A percentile compares a stretch with the other conserved stretches of the same genome.
Conservation (phyloP, 2,888 invertebrate genomes). For the Myopa tessellatipennis region DNA sequence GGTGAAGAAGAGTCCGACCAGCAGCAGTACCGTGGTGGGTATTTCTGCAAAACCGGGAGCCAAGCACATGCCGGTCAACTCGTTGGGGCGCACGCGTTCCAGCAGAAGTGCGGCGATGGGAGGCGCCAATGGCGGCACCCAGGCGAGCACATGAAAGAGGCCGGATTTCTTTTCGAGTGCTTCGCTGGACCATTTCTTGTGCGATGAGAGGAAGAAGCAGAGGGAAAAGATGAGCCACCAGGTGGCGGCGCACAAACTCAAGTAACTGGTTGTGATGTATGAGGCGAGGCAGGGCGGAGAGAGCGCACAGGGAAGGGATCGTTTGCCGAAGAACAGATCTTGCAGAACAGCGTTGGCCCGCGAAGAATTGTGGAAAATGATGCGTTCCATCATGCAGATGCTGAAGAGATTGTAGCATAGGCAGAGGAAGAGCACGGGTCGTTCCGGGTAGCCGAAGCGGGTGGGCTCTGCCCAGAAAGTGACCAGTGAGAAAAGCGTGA, state of each 20-base stretch:
- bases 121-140: conserved; percentile 88
- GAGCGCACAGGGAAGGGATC: conserved; percentile 66
- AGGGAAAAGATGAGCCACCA: conserved; percentile 92
- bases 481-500: conserved; percentile 84
- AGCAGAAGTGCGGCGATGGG: conserved; percentile 85
- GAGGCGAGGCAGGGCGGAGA: conserved; percentile 77
- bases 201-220: conserved; percentile 90
- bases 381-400: conserved; percentile 78
- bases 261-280: conserved; percentile 81
- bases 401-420: conserved; percentile 87
- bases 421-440: conserved; percentile 90
- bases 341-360: conserved; percentile 58
- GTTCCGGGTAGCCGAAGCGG: conserved; percentile 91
- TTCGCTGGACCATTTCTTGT: conserved; percentile 93
- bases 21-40: conserved; percentile 60
- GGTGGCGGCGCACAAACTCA: conserved; percentile 81
- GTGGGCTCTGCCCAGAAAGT: conserved; percentile 91
- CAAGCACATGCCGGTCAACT: conserved; percentile 86
- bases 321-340: conserved; percentile 63
- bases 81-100: conserved; percentile 81
- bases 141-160: conserved; percentile 86
- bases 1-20: conserved; percentile 64
- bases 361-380: conserved; percentile 69
- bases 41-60: conserved; percentile 68
- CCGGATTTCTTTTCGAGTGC: conserved; percentile 88